Base-by-base conservation (phyloP, 1,140 invertebrate species). In the Danaus melanippus region DNA sequence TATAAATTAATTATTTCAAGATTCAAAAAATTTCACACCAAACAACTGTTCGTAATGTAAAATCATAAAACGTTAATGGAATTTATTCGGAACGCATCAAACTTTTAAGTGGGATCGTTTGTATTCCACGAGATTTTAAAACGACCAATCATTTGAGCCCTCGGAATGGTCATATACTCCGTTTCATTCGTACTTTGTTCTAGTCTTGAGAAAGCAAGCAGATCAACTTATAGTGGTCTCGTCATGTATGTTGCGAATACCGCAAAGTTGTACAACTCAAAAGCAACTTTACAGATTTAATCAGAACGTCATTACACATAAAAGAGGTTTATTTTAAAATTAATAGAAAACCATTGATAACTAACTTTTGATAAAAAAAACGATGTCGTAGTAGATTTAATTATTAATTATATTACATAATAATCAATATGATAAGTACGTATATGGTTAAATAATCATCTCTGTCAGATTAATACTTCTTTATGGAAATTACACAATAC, bases 61-160 rank as follows among this genome's bases (percentile, higher is more conserved):
- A 76, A 76, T 71, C 70, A 71, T 82, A 69, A 82, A 80, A 78
- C 67, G 66, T 58, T 77, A 76, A 84, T 84, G 69, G 74, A 78
- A 80, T 77, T 79, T 76, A 83, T 76, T 79, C 66, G 59, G 73
- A 79, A 76, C 66, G 66, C 67, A 76, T 84, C 75, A 82, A 84
- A 84, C 67, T 84, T 76, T 74, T 79, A 82, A 80, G 74, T 76
- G 68, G 67, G 56, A 61, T 73, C 76, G 64, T 82, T 82, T 78
- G 77, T 81, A 76, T 80, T 77, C 76, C 45, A 56, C 60, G 59
- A 59, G 65, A 56, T 67, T 70, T 61, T 60, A 59, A 58, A 45
- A 50, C 47, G 58, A 63, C 69, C 69, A 68, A 60, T 15, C 44
- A 12, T 12, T 57, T 60, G 68, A 64, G 17, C 66, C 55, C 50